Evolutionary conservation across 2,888 invertebrate genomes (phyloP), one percentile per base, ranked within the genome.

Genomic region (Isoperla grammatica): DNA sequence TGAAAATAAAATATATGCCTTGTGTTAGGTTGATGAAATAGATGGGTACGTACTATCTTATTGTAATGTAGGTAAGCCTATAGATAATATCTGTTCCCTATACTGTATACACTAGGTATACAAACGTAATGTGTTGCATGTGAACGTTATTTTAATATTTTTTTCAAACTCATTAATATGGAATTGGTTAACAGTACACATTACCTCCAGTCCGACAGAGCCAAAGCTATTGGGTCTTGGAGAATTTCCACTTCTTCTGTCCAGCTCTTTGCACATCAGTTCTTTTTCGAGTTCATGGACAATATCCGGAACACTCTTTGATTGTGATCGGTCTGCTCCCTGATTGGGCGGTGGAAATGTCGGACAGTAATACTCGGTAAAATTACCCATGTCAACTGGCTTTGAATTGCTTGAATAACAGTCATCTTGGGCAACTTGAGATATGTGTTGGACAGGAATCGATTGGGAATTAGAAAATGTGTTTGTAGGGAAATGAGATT

Each of bases 221-320:
- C 63, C 64, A 57, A 62, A 64, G 59, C 64, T 64, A 13, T 49
- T 57, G 9, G 65, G 65, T 43, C 64, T 40, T 6, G 62, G 58
- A 9, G 63, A 53, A 20, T 61, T 58, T 2, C 59, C 60, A 11
- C n/a, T 22, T n/a, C 49, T 59, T 13, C 19, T 13, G 17, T 19
- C 19, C 4, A 17, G 15, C 12, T 42, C 37, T 42, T 54, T 22
- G 12, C 19, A 53, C 45, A 20, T 39, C 63, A 87, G 71, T 72
- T 89, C 87, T 65, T 83, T 82, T 71, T 87, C 84, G 63, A 90
- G 75, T 67, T 88, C 87, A 69, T 83, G 82, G 17, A 90, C 79
- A 70, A 90, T 88, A 71, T 87, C 84, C 0, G 88, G 87, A 43
- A 90, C 88, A 73, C 85, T 86, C 66, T 81, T 77, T 19, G 66